A percentile compares a stretch with the other conserved stretches of the same genome.
Conservation (phyloP, 2,113 vertebrate species). For the Zosterops borbonicus region DNA sequence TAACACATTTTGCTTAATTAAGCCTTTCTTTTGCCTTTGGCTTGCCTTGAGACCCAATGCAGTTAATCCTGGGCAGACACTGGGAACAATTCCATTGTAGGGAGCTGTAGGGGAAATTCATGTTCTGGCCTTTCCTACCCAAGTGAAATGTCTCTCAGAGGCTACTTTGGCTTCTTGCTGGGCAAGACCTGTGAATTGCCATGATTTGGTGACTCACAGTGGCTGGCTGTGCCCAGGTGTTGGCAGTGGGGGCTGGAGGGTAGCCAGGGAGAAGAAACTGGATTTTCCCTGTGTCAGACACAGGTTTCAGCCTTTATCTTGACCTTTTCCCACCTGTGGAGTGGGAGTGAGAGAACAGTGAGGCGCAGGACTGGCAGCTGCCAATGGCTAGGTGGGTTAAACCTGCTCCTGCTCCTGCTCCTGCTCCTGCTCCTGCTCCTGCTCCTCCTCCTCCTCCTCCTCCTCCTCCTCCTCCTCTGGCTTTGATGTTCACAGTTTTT, state of each 20-base stretch:
- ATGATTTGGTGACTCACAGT: accelerated
- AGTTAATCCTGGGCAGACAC: not conserved
- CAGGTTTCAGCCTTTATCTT: not conserved
- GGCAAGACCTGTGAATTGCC: not conserved
- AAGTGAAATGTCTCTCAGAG: not conserved
- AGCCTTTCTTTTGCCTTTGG: not conserved
- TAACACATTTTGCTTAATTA: not conserved
- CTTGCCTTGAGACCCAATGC: not conserved
- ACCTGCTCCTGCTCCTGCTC: not conserved
- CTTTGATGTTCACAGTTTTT: not conserved
- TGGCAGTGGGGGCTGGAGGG: not conserved
- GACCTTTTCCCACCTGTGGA: not conserved
- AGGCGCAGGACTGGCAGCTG: not conserved
- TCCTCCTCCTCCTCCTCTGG: not conserved
- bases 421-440: not conserved
- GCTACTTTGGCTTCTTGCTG: not conserved
- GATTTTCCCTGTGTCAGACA: accelerated
- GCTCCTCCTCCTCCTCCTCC: not conserved
- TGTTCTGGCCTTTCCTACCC: not conserved
- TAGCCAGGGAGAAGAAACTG: not conserved
- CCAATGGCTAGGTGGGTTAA: not conserved
- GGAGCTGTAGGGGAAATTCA: not conserved
- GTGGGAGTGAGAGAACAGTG: not conserved
- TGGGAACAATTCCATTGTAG: not conserved
- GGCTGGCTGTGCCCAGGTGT: not conserved